phyloP scores from a whole-genome alignment of 2,797 vertebrate genomes.

The Carapus acus region DNA sequence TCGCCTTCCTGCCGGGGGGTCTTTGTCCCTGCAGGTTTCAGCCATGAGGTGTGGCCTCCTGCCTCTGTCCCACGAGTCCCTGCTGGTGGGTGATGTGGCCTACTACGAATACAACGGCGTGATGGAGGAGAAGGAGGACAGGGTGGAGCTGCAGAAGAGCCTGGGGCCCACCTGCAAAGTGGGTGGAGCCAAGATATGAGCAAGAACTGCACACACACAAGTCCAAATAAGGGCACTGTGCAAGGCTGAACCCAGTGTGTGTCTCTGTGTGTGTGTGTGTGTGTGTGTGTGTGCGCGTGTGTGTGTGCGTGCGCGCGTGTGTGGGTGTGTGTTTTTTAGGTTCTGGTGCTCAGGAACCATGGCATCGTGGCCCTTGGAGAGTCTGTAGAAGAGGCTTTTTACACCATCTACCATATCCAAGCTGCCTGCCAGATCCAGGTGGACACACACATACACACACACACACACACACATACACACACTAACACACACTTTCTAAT shows the following conservation, averaged over 20 bases:
- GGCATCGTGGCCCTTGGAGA: conserved; percentile 91
- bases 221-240: too few species aligned
- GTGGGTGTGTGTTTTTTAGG: conserved; percentile 68
- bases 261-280: too few species aligned
- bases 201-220: too few species aligned
- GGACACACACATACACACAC: conserved; percentile 15
- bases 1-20: conserved; percentile 3
- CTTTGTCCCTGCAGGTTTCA: conserved; percentile 75
- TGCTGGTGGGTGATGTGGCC: conserved; percentile 88
- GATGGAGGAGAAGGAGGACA: conserved; percentile 87
- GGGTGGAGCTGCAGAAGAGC: conserved; percentile 91
- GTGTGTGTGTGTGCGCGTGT: too few species aligned
- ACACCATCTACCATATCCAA: conserved; percentile 92
- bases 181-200: conserved; percentile 19
- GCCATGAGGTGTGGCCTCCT: conserved; percentile 93
- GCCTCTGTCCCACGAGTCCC: conserved; percentile 87
- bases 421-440: conserved; percentile 96
- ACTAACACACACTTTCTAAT: too few species aligned
- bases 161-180: conserved; percentile 97
- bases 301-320: too few species aligned
- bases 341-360: conserved; percentile 87
- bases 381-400: conserved; percentile 93
- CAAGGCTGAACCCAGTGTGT: too few species aligned
- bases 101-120: conserved; percentile 89
- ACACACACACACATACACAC: conserved; percentile 6